These are phyloP conservation scores for Hydropsyche tenuis DNA, from an alignment of 1,140 invertebrate genomes.

Conservation along the genomic window DNA sequence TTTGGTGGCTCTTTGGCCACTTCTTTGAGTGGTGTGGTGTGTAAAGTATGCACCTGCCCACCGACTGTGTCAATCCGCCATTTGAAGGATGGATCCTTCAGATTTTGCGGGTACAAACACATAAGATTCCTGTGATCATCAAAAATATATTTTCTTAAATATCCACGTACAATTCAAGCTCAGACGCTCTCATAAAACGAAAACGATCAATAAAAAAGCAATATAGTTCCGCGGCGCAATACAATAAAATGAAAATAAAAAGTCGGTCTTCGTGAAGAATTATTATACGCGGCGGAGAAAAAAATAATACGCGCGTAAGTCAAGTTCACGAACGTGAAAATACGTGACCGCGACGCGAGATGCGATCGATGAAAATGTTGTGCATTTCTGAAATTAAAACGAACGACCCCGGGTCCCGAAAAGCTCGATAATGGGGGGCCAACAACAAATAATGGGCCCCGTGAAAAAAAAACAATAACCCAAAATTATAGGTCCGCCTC, in stretches of 20 bases:
- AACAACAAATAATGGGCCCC: slow-evolving; percentile 45
- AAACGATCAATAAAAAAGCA: no score
- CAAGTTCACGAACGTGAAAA: slow-evolving; percentile 21
- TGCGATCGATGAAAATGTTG: slow-evolving; percentile 25
- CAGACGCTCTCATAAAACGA: no score
- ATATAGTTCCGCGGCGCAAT: no score
- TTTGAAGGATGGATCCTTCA: no score
- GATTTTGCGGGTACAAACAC: no score
- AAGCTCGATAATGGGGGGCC: slow-evolving; percentile 38
- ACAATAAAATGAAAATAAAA: no score
- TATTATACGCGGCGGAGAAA: background rate
- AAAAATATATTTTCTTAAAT: no score
- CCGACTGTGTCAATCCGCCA: slow-evolving; percentile 35
- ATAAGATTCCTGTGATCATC: no score
- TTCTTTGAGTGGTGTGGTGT: no score
- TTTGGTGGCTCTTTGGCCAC: slow-evolving; percentile 16
- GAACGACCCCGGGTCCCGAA: slow-evolving; percentile 35
- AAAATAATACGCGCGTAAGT: background rate
- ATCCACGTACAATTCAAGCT: no score
- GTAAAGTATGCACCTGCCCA: background rate
- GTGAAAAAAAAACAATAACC: slow-evolving; percentile 46
- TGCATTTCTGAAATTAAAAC: slow-evolving; percentile 44
- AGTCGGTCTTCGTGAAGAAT: no score
- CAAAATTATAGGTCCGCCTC: slow-evolving; percentile 44
- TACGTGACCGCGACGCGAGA: slow-evolving; percentile 6